Evolutionary conservation across 2,888 invertebrate species (phyloP).

Genomic region (Drosophila melanocephala): DNA sequence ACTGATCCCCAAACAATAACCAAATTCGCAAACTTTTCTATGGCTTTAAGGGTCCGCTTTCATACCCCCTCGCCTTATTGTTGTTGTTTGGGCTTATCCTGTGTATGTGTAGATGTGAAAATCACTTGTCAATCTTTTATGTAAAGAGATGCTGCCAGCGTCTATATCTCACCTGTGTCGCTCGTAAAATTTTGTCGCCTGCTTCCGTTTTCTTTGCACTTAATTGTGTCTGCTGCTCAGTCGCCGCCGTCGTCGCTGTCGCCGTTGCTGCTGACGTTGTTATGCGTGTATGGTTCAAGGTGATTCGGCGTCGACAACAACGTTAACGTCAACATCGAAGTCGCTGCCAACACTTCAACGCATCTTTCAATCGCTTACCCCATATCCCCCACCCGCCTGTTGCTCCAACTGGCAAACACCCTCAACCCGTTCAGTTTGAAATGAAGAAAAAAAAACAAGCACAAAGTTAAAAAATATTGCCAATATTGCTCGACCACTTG

Average conservation of each 20-base stretch:
- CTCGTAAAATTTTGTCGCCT: conserved; percentile 76
- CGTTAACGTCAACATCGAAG: conserved; percentile 53
- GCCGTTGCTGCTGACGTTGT: conserved; percentile 34
- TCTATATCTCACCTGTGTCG: conserved; percentile 44
- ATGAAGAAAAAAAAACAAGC: conserved; percentile 25
- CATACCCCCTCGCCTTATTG: not conserved
- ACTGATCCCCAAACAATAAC: conserved; percentile 30
- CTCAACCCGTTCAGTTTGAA: conserved; percentile 64
- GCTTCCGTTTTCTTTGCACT: conserved; percentile 75
- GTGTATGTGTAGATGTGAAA: conserved; percentile 61
- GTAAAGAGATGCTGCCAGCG: conserved; percentile 69
- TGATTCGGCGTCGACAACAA: conserved; percentile 58
- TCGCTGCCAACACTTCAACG: conserved; percentile 66
- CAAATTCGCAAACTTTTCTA: conserved; percentile 48
- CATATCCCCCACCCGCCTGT: conserved; percentile 23
- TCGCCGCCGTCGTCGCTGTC: conserved; percentile 31
- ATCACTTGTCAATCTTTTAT: conserved; percentile 82
- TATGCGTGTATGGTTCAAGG: conserved; percentile 82
- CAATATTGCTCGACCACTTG: conserved; percentile 4
- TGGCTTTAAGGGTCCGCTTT: conserved; percentile 12
- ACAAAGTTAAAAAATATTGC: not conserved
- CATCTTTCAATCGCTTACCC: conserved; percentile 79
- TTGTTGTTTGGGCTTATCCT: conserved; percentile 9
- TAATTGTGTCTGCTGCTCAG: conserved; percentile 74
- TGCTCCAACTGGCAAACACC: conserved; percentile 20